These are phyloP conservation scores for Graptemys geographica DNA, from an alignment of 2,797 vertebrate species.

Conservation along the genomic window DNA sequence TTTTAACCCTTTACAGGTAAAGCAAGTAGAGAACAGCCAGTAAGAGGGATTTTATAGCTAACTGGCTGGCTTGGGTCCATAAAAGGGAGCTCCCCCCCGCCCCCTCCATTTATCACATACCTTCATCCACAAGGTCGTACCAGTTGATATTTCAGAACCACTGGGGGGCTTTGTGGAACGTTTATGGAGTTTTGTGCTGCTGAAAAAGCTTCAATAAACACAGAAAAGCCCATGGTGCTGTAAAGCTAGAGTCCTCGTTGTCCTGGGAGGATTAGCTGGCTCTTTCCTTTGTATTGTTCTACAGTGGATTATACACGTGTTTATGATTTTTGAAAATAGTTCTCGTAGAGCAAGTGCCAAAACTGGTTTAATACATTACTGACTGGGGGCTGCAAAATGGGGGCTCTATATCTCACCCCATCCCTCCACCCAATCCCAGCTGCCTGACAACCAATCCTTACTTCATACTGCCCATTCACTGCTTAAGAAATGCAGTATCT, in stretches of 20 bases:
- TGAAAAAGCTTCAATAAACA: background rate
- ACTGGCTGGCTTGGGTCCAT: no score
- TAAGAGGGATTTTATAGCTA: no score
- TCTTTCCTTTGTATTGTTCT: background rate
- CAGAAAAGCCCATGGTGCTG: background rate
- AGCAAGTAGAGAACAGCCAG: no score
- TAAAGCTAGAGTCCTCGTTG: background rate
- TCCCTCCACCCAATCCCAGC: background rate
- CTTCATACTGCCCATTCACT: background rate
- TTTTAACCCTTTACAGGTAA: no score
- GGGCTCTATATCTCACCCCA: background rate
- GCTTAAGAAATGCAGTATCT: background rate
- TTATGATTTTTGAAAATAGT: fast-evolving
- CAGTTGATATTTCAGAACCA: background rate
- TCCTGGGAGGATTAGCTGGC: background rate
- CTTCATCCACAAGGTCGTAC: background rate
- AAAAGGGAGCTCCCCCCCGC: no score
- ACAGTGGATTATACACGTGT: fast-evolving
- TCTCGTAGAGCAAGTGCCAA: background rate
- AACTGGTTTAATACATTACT: background rate
- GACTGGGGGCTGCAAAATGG: background rate
- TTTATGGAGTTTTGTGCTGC: background rate
- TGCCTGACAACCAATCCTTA: fast-evolving
- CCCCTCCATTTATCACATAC: no score
- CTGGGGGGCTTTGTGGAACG: background rate